Evolutionary conservation across 1,140 invertebrate species (phyloP), one percentile per base, ranked within the genome.

Genomic region (Heliothis subflexa): DNA sequence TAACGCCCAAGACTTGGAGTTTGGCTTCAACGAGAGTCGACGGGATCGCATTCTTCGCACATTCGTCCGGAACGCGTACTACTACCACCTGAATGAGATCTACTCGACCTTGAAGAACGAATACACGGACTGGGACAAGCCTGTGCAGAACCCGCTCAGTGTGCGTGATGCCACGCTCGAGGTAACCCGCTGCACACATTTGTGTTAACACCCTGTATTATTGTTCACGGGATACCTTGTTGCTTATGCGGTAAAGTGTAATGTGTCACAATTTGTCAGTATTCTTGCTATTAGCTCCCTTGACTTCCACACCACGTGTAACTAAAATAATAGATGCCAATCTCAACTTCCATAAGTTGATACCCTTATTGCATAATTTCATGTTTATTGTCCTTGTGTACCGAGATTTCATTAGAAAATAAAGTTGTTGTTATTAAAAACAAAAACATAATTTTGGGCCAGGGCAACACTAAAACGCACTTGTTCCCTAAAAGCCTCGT

Each of bases 101-200:
- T 98, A 97, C 94, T 98, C 97, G 18, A 98, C 98, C 40, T 95
- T 98, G 68, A 97, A 98, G 93, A 99, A 98, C 91, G 98, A 99
- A 90, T 99, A 99, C 93, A 98, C 98, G 59, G 98, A 99, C 90
- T 99, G 98, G 98, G 98, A 98, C 89, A 96, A 97, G 83, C 96
- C 97, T 80, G 92, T 97, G 83, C 87, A 96, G 96, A 90, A 98
- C 95, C 97, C 97, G 55, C 92, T 97, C 80, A 97, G 96, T 86
- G 96, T 97, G 12, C 94, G 97, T n/a, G 97, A 97, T 91, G 96
- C 97, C 45, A 97, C 97, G 9, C 91, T 97, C 49, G 96, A 97
- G 89, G 94, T 95, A 84, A 85, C 71, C 61, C 16, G 55, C 52
- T 9, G 3, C 45, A 54, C 11, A 18, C 33, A 10, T 16, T 3